Percentiles rank a stretch among this genome's conserved stretches.
Evolutionary conservation across 2,113 vertebrate genomes (phyloP).

Genomic region (Eptesicus fuscus): DNA sequence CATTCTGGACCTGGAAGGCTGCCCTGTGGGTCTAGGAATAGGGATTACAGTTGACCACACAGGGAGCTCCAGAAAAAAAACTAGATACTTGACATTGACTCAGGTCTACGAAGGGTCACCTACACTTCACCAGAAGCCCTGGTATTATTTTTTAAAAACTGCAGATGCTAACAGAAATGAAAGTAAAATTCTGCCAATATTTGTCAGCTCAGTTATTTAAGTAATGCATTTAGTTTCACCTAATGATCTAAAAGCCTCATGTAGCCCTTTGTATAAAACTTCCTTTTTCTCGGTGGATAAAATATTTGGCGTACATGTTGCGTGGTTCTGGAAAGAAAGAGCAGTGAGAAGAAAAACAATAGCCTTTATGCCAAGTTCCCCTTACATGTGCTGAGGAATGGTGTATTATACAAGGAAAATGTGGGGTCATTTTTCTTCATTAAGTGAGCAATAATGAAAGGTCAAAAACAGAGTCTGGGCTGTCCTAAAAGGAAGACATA

Average conservation of each 20-base stretch:
- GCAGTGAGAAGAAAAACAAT: constrained; percentile 19
- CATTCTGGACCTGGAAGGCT: constrained; percentile 67
- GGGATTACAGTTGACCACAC: constrained; percentile 68
- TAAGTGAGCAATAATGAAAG: constrained; percentile 37
- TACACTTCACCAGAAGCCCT: not conserved
- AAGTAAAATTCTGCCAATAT: not conserved
- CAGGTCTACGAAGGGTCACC: constrained; percentile 36
- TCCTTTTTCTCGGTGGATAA: constrained; percentile 8
- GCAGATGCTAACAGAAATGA: not conserved
- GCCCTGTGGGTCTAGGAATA: constrained; percentile 41
- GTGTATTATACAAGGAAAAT: not conserved
- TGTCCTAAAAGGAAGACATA: constrained; percentile 17
- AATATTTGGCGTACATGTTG: not conserved
- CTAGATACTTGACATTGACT: constrained; percentile 60
- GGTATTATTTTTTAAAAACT: not conserved
- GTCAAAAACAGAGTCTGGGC: constrained; percentile 41
- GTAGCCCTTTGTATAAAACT: not conserved
- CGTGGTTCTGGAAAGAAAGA: not conserved
- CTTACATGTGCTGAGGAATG: not conserved
- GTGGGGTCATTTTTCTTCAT: constrained; percentile 28
- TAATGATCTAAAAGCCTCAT: not conserved
- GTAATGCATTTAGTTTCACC: not conserved
- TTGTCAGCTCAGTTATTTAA: constrained; percentile 7
- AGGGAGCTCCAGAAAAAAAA: constrained; percentile 63
- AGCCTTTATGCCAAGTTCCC: not conserved